Percentiles rank a stretch among this genome's conserved stretches.
phyloP scores from a whole-genome alignment of 2,888 invertebrate genomes.

The Rotaria socialis region DNA sequence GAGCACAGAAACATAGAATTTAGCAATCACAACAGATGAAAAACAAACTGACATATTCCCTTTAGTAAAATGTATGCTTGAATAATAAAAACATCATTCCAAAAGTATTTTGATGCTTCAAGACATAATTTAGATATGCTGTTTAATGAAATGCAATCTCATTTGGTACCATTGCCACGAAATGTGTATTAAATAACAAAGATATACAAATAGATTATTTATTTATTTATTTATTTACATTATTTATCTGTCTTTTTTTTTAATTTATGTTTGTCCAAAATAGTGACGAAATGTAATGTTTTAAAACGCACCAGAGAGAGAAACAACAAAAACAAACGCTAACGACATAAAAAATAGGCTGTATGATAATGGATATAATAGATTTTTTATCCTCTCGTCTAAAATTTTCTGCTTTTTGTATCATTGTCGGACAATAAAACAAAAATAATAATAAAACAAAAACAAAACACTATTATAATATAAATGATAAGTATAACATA shows the following conservation, averaged over 20 bases:
- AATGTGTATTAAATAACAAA: neutral
- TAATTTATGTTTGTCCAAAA: neutral
- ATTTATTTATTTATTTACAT: conserved; percentile 12
- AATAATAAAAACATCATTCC: neutral
- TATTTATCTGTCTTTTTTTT: conserved; percentile 20
- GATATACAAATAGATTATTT: neutral
- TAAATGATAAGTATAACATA: neutral
- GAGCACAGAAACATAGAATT: neutral
- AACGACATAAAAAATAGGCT: conserved; percentile 29
- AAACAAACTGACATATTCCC: neutral
- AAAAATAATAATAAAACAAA: neutral
- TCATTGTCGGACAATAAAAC: conserved; percentile 6
- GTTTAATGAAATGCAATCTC: neutral
- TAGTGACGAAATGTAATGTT: conserved; percentile 8
- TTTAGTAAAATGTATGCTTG: neutral
- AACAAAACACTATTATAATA: neutral
- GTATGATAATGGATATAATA: neutral
- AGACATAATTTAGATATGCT: neutral
- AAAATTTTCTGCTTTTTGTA: neutral
- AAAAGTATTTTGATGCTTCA: neutral
- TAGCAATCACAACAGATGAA: neutral
- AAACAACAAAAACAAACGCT: conserved; percentile 23
- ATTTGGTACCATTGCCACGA: neutral
- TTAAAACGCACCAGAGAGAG: conserved; percentile 29
- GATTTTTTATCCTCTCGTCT: neutral